These are phyloP conservation scores for Cladopsammia gracilis DNA, from an alignment of 64 coral and sea anemone species.

Conservation along the genomic window DNA sequence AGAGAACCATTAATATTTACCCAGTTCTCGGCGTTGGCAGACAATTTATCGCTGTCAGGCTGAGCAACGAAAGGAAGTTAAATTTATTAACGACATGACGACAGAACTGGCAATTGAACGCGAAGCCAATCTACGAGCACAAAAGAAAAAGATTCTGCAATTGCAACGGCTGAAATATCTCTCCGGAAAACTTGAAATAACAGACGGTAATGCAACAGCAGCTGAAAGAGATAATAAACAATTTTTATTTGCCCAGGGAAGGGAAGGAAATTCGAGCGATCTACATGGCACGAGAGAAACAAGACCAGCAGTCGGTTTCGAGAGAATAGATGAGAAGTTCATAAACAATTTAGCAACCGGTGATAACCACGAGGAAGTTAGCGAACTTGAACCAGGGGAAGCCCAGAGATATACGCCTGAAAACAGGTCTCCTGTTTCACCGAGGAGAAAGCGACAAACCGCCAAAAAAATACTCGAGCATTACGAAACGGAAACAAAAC, in stretches of 20 bases:
- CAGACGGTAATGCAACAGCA: not conserved
- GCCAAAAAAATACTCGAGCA: not conserved
- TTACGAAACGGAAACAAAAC: not conserved
- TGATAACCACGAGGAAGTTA: not conserved
- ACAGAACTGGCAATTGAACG: constrained; percentile 31
- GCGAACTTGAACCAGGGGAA: not conserved
- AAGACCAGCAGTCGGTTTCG: not conserved
- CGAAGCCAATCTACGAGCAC: constrained; percentile 36
- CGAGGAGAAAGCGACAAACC: not conserved
- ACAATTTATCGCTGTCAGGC: not conserved
- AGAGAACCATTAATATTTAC: constrained; percentile 28
- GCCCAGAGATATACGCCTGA: not conserved
- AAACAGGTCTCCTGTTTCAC: not conserved
- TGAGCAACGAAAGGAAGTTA: not conserved
- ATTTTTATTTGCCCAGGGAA: constrained; percentile 10
- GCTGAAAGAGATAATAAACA: not conserved
- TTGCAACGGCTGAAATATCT: constrained; percentile 34
- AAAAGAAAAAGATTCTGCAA: constrained; percentile 52
- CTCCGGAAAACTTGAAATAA: not conserved
- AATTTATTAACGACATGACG: not conserved
- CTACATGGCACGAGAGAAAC: not conserved
- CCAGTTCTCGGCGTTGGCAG: not conserved
- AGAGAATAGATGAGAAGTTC: not conserved
- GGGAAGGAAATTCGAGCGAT: not conserved
- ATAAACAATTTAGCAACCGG: not conserved